Conservation (phyloP, 2,113 vertebrate species). For the Tylochromis polylepis region DNA sequence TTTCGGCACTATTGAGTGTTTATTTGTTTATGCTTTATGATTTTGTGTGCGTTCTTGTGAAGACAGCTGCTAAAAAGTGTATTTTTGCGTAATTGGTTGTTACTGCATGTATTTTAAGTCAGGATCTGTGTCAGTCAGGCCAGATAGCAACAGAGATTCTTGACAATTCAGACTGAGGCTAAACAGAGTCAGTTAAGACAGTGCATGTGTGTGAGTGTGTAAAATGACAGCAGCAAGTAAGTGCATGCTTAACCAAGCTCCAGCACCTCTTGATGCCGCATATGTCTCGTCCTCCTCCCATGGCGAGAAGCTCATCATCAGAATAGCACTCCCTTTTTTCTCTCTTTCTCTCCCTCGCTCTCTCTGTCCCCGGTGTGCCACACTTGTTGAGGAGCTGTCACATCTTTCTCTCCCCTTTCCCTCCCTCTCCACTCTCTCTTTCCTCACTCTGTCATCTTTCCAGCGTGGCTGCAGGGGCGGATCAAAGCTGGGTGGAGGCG, state of each 20-base stretch:
- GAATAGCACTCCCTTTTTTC: constrained; percentile 24
- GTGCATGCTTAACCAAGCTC: constrained; percentile 29
- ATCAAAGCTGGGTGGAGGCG: constrained; percentile 63
- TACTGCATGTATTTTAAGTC: constrained; percentile 1
- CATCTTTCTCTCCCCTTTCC: constrained; percentile 34
- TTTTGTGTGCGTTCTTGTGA: neutral
- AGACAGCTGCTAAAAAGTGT: neutral
- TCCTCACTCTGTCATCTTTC: constrained; percentile 58
- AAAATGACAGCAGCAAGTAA: neutral
- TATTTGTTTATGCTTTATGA: neutral
- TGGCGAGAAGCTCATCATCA: constrained; percentile 44
- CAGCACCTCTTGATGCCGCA: constrained; percentile 29
- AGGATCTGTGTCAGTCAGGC: neutral
- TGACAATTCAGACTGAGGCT: neutral
- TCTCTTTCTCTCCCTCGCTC: neutral
- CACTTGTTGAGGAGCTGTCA: constrained; percentile 70
- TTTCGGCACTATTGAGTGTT: neutral
- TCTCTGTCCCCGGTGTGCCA: constrained; percentile 7
- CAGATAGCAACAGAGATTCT: neutral
- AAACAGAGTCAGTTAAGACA: constrained; percentile 5
- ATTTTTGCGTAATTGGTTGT: neutral
- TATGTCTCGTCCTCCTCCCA: constrained; percentile 21
- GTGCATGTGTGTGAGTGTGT: neutral
- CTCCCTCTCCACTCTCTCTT: constrained; percentile 16
- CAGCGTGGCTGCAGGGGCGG: constrained; percentile 65